Evolutionary conservation across 2,888 invertebrate genomes (phyloP).

Genomic region (Pteria penguin): DNA sequence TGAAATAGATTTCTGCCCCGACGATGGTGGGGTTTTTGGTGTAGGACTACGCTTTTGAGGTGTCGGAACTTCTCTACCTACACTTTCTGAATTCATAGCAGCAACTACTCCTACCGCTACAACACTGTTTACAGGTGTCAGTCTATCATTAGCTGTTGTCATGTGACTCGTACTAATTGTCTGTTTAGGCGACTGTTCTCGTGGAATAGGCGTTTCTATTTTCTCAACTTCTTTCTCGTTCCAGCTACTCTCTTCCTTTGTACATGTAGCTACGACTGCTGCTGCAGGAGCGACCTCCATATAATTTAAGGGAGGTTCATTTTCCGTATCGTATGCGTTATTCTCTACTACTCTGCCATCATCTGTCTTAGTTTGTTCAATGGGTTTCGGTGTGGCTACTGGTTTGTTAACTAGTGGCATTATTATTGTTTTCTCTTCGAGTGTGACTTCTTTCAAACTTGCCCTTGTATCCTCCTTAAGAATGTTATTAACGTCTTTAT

Average conservation of each 20-base stretch:
- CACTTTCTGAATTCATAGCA: not conserved
- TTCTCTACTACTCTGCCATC: not conserved
- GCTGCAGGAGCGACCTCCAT: not conserved
- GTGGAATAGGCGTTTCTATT: not conserved
- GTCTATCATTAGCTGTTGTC: not conserved
- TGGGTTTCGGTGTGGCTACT: no score
- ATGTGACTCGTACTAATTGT: not conserved
- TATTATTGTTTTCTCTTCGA: constrained; percentile 1
- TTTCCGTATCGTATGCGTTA: no score
- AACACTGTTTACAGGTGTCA: not conserved
- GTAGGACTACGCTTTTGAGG: not conserved
- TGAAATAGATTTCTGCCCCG: not conserved
- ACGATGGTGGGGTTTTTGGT: not conserved
- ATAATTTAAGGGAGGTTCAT: no score
- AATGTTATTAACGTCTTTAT: not conserved
- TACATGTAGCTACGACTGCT: not conserved
- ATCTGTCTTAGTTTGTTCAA: no score
- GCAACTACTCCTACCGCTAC: constrained; percentile 3
- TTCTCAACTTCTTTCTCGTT: not conserved
- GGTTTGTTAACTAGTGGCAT: no score
- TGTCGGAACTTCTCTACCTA: not conserved
- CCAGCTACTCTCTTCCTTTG: not conserved
- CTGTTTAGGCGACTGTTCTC: not conserved
- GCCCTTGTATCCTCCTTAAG: constrained; percentile 1
- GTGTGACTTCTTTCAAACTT: constrained; percentile 5